These are phyloP conservation scores for Villa cingulata DNA, from an alignment of 2,888 invertebrate genomes.

Conservation along the genomic window DNA sequence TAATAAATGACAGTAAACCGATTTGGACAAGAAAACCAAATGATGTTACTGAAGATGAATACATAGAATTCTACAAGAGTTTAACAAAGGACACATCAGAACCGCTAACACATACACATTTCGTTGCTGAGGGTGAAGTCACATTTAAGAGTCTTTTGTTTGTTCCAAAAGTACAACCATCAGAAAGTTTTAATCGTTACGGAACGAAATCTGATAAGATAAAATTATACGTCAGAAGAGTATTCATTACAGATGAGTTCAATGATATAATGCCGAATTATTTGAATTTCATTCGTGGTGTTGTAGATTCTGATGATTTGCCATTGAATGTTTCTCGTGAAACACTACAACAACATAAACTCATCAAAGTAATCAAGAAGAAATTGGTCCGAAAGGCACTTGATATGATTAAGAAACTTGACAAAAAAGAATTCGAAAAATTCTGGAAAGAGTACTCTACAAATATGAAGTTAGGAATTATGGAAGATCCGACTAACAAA, in stretches of 20 bases:
- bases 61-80: conserved; percentile 88
- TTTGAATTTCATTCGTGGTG: conserved; percentile 85
- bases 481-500: conserved; percentile 95
- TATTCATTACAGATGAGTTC: conserved; percentile 99
- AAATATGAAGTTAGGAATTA: conserved; percentile 90
- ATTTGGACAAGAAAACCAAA: conserved; percentile 91
- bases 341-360: conserved; percentile 95
- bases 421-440: conserved; percentile 72
- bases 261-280: conserved; percentile 99
- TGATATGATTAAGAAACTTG: conserved; percentile 96
- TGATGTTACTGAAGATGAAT: conserved; percentile 79
- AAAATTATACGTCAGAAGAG: conserved; percentile 92
- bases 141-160: conserved; percentile 94
- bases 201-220: conserved; percentile 90
- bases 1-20: conserved; percentile 93
- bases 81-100: conserved; percentile 79
- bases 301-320: conserved; percentile 97
- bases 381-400: conserved; percentile 93
- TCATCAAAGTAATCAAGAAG: conserved; percentile 98
- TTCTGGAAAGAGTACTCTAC: conserved; percentile 99
- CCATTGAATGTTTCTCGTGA: conserved; percentile 97
- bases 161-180: conserved; percentile 80
- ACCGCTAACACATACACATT: conserved; percentile 75
- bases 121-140: conserved; percentile 98
- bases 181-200: conserved; percentile 90